Evolutionary conservation across 2,797 vertebrate genomes (phyloP), one percentile per base, ranked within the genome.

Genomic region (Danio tinwini): DNA sequence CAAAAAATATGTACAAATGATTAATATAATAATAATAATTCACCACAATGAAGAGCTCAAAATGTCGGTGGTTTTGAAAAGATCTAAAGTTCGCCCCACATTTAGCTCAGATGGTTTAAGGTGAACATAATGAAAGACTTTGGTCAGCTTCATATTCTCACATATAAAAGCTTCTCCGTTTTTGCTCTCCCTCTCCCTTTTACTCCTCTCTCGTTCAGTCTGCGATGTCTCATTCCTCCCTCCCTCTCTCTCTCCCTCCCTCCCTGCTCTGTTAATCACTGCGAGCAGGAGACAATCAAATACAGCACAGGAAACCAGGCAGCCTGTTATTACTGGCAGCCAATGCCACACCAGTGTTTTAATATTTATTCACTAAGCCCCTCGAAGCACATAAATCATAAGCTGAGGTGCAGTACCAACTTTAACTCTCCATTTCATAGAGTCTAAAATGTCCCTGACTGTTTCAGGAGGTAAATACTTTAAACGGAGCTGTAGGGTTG

Each of bases 281-380:
- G 73, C 37, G 69, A 78, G 83, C 81, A 84, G 87, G 84, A 91
- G 82, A 90, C 88, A 87, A 90, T 90, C 85, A 81, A 88, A 89
- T 69, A 74, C 86, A 17, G 70, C 77, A 88, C 88, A 92, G 90
- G 88, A 93, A 92, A 88, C 88, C 88, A 89, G 88, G 78, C 85
- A 56, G 89, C 82, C 89, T 93, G 91, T 92, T 92, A 87, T 91
- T 92, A 80, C 89, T 92, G 90, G 91, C 90, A 90, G 88, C 86
- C 82, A 82, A 74, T 70, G 75, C 84, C 85, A 83, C 70, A 3
- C 74, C 83, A 67, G 71, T 90, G 88, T 91, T 92, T 91, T 91
- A 91, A 90, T 90, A 92, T 92, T 90, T 89, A 91, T 90, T 83
- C 88, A 84, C 85, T 85, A 84, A 91, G 87, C 71, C 85, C 85